Evolutionary conservation across 2,888 invertebrate species (phyloP), one percentile per base, ranked within the genome.

Genomic region (Blastobasis lacticolella): DNA sequence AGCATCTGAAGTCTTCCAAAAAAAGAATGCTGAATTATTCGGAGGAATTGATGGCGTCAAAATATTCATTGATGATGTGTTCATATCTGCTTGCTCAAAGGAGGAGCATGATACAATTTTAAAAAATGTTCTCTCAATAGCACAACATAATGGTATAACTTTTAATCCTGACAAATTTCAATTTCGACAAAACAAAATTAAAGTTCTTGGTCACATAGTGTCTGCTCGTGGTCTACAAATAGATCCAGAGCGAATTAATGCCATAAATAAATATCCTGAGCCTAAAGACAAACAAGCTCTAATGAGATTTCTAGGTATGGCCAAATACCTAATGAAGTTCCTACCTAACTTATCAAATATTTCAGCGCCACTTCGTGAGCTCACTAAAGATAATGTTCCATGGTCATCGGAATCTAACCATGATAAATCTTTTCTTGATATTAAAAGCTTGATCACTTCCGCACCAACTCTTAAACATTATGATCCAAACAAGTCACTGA

Each of bases 1-100:
- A 9, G 41, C 49, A 10, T 6, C 48, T 37, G 52, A 52, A 38
- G 6, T 37, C 37, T 52, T 52, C 23, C 46, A 49, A 36, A 46
- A 36, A 42, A 37, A 44, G 1, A 49, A 48, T 38, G 44, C 42
- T 4, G 49, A 52, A 10, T n/a, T 45, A 10, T 49, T 52, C 45
- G 40, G 37, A 9, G 42, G 46, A 3, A 23, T 52, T 8, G 42
- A 40, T 23, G 46, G 46, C 1, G 46, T 52, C 1, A 6, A n/a
- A 37, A 10, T 49, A 4, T 52, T 9, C n/a, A 10, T 6, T 6
- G 52, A 52, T 49, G 49, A 49, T 36, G 37, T 52, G 5, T 23
- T 52, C 9, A 37, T 52, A n/a, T 40, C 40, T 40, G 40, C 40
- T 6, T 8, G 8, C 5, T 5, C 5, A 5, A 40, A 40, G 40